phyloP scores from a whole-genome alignment of 2,797 vertebrate species.

The Artibeus lituratus region DNA sequence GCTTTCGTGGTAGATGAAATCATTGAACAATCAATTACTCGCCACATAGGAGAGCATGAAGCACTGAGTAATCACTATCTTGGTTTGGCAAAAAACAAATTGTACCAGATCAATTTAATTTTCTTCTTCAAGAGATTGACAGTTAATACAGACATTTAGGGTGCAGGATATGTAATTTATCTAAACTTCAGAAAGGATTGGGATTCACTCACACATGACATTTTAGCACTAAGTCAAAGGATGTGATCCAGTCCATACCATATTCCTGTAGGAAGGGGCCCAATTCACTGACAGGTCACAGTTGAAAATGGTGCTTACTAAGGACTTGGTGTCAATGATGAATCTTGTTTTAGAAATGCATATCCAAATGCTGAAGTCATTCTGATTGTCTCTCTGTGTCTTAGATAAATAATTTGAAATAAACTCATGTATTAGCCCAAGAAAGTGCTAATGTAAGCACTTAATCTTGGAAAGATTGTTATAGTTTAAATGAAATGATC shows the following conservation, averaged over 20 bases:
- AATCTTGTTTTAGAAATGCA: background rate
- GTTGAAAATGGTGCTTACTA: background rate
- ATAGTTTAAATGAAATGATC: slow-evolving; percentile 1
- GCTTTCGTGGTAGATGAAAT: slow-evolving; percentile 63
- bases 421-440: background rate
- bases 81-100: slow-evolving; percentile 73
- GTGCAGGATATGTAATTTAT: slow-evolving; percentile 66
- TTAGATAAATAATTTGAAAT: slow-evolving; percentile 39
- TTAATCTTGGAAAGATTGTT: background rate
- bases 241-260: background rate
- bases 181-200: slow-evolving; percentile 62
- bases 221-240: slow-evolving; percentile 27
- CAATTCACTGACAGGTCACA: background rate
- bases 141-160: slow-evolving; percentile 63
- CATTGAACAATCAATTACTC: slow-evolving; percentile 66
- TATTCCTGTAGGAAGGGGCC: background rate
- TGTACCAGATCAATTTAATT: slow-evolving; percentile 71
- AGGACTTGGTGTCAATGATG: background rate
- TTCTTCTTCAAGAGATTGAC: slow-evolving; percentile 64
- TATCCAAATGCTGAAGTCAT: background rate
- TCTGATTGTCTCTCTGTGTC: background rate
- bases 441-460: background rate
- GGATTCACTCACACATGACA: background rate
- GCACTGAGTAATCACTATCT: slow-evolving; percentile 46
- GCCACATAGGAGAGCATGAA: slow-evolving; percentile 47